phyloP scores from a whole-genome alignment of 1,140 invertebrate genomes.

The Pectinophora gossypiella region DNA sequence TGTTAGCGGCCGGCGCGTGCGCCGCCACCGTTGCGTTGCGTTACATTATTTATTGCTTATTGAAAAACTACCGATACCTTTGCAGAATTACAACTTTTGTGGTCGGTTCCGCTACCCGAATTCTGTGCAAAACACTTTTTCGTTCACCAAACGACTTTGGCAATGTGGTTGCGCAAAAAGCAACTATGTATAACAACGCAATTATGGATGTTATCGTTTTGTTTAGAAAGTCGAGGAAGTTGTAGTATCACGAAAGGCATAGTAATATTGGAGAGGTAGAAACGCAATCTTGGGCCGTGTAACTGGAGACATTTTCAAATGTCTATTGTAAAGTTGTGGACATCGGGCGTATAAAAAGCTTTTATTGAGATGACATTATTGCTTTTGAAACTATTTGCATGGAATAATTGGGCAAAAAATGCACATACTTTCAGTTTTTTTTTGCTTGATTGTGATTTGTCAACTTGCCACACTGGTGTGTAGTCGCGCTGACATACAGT shows the following conservation, averaged over 20 bases:
- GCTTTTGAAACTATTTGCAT: too few relatives aligned
- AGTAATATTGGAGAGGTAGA: too few relatives aligned
- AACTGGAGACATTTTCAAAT: too few relatives aligned
- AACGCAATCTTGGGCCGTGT: too few relatives aligned
- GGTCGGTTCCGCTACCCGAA: conserved; percentile 15
- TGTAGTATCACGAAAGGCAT: too few relatives aligned
- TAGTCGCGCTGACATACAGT: neutral
- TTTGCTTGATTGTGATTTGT: too few relatives aligned
- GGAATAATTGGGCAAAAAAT: too few relatives aligned
- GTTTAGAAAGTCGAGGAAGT: neutral
- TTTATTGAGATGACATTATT: too few relatives aligned
- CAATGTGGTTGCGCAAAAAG: neutral
- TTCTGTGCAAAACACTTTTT: neutral
- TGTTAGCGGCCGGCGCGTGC: conserved; percentile 33
- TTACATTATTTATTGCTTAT: conserved; percentile 71
- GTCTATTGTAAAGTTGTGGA: too few relatives aligned
- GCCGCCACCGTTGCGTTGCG: neutral
- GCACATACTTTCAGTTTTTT: too few relatives aligned
- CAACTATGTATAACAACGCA: neutral
- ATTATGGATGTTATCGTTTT: neutral
- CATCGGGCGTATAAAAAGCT: too few relatives aligned
- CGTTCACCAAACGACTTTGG: neutral
- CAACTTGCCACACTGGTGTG: too few relatives aligned
- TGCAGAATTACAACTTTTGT: conserved; percentile 47
- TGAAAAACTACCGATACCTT: conserved; percentile 61